Evolutionary conservation across 30 jellyfish, hydroid and myxozoan genomes (phyloP), one percentile per base, ranked within the genome.

Genomic region (Chironex yamaguchii): DNA sequence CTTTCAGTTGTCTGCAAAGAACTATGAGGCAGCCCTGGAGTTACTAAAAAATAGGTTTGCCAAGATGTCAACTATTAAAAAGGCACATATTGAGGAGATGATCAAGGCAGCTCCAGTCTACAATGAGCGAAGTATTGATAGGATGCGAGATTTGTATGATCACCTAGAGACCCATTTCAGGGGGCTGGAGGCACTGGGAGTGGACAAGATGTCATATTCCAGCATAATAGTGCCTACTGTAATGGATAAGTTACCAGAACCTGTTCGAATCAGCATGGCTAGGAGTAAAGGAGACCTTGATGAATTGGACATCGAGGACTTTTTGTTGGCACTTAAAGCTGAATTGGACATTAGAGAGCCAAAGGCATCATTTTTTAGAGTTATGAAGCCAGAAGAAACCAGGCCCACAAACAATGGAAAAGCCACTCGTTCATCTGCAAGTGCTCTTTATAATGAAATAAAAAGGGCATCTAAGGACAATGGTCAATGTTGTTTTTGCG

Each of bases 271-370:
- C 1, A 11, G 48, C 2, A 73, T 49, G 13, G 48, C 52, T n/a
- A 3, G 87, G 1, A 22, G 50, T 26, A 24, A 30, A 1, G 50
- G 49, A 27, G 48, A 36, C 28, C 17, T 42, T 42, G 81, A 27
- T 6, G 9, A 48, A 36, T 35, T 76, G 87, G 87, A 73, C 26
- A n/a, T 73, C 4, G 49, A 22, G 21, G 24, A 34, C 9, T 42
- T 73, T 4, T 22, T 73, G 6, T 25, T 26, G 26, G 23, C 50
- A 34, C 28, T 73, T 11, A 36, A 66, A 48, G 82, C 26, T 3
- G 87, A 73, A 36, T 52, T 73, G 2, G 87, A 73, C 14, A 49
- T 30, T 22, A 36, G 87, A 48, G 87, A 73, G 33, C 36, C 77
- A 73, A 30, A 76, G 21, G 22, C 81, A 3, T 42, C 58, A 17